These are phyloP conservation scores for Eurypyga helias DNA, from an alignment of 2,113 vertebrate genomes.

Conservation along the genomic window DNA sequence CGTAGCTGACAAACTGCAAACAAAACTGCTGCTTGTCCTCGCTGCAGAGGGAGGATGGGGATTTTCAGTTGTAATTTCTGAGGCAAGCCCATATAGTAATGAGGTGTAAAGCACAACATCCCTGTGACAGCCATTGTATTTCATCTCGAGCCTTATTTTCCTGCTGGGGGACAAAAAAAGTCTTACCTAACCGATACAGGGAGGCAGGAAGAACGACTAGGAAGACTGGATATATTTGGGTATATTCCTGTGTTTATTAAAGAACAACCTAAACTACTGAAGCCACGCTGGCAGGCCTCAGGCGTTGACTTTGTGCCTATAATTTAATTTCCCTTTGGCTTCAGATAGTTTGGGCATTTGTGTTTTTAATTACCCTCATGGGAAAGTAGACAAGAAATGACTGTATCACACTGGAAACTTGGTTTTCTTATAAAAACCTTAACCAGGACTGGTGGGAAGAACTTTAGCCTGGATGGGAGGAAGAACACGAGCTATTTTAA, in stretches of 20 bases:
- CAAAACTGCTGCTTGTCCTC: neutral
- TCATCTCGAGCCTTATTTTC: neutral
- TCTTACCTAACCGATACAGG: neutral
- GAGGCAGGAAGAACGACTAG: neutral
- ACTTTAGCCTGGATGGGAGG: neutral
- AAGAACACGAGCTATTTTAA: constrained; percentile 11
- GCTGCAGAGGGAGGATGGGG: neutral
- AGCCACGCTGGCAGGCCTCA: neutral
- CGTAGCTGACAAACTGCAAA: neutral
- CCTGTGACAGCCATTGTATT: rapidly evolving
- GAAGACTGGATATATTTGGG: neutral
- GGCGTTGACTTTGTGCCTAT: neutral
- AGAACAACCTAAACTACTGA: neutral
- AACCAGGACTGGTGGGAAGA: neutral
- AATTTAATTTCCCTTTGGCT: neutral
- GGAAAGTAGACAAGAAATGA: neutral
- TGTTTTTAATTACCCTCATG: neutral
- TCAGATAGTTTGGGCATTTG: neutral
- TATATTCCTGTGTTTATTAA: neutral
- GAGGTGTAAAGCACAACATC: neutral
- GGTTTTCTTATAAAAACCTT: neutral
- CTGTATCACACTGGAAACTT: neutral
- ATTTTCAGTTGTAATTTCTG: neutral
- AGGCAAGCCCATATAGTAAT: neutral
- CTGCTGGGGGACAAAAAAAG: no score